Conservation (phyloP, 2,797 vertebrate genomes). For the Enteromius argenteus region DNA sequence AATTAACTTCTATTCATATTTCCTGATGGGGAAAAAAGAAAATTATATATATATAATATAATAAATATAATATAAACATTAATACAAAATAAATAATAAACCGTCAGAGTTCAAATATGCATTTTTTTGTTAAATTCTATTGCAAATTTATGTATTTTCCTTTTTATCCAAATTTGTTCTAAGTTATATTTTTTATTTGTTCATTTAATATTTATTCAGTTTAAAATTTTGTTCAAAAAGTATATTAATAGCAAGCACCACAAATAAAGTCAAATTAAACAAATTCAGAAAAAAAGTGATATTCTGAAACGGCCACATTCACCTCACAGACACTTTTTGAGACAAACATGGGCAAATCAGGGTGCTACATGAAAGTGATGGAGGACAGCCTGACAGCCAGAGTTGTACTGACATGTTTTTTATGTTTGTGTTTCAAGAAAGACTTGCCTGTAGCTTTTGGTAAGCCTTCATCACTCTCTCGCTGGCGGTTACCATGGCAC, state of each 20-base stretch:
- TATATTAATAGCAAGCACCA: neutral
- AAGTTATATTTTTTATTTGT: neutral
- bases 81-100: neutral
- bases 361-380: neutral
- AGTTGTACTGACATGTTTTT: constrained; percentile 25
- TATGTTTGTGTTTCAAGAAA: constrained; percentile 55
- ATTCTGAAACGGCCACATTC: neutral
- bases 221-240: neutral
- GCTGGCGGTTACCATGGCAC: constrained; percentile 60
- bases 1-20: too few relatives aligned
- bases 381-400: constrained; percentile 14
- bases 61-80: neutral
- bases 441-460: constrained; percentile 42
- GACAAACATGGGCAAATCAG: constrained; percentile 47
- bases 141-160: too few relatives aligned
- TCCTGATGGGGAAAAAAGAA: too few relatives aligned
- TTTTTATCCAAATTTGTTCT: too few relatives aligned
- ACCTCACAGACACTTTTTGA: constrained; percentile 16
- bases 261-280: neutral
- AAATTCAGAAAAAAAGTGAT: neutral
- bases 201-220: neutral
- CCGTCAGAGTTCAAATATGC: neutral
- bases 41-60: too few relatives aligned
- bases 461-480: constrained; percentile 21
- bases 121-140: too few relatives aligned